phyloP scores from a whole-genome alignment of 2,888 invertebrate species.

The Sarcophaga variegata region DNA sequence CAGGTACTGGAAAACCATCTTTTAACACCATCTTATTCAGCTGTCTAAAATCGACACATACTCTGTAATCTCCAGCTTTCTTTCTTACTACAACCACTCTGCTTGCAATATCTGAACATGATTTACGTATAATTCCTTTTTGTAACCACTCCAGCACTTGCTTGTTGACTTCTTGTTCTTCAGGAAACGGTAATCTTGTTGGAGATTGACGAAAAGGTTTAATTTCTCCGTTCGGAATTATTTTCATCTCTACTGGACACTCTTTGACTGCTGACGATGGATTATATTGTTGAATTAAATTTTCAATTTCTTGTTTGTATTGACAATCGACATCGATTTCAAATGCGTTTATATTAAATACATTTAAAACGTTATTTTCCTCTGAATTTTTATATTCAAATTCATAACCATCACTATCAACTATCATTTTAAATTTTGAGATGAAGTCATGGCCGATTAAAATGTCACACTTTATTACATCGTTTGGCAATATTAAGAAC shows the following conservation, averaged over 20 bases:
- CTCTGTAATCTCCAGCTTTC: conserved; percentile 12
- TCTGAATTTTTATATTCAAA: no score
- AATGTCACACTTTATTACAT: not conserved
- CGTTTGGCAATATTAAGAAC: not conserved
- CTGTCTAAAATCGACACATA: conserved; percentile 71
- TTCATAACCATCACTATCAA: no score
- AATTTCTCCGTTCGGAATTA: conserved; percentile 5
- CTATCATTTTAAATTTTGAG: no score
- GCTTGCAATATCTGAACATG: conserved; percentile 57
- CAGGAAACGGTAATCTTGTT: conserved; percentile 29
- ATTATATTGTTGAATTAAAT: no score
- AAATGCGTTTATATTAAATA: no score
- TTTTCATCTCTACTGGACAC: conserved; percentile 3
- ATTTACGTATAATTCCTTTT: conserved; percentile 52
- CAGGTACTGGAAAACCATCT: not conserved
- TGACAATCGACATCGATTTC: no score
- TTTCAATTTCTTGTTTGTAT: no score
- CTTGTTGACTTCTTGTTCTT: conserved; percentile 44
- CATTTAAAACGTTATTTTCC: no score
- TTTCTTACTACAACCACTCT: conserved; percentile 72
- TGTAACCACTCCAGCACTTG: conserved; percentile 54
- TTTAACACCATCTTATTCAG: conserved; percentile 63
- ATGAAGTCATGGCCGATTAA: conserved; percentile 13
- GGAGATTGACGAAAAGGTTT: conserved; percentile 39
- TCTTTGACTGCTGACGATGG: no score